Evolutionary conservation across 2,888 invertebrate genomes (phyloP).

Genomic region (Amphipyra berbera): DNA sequence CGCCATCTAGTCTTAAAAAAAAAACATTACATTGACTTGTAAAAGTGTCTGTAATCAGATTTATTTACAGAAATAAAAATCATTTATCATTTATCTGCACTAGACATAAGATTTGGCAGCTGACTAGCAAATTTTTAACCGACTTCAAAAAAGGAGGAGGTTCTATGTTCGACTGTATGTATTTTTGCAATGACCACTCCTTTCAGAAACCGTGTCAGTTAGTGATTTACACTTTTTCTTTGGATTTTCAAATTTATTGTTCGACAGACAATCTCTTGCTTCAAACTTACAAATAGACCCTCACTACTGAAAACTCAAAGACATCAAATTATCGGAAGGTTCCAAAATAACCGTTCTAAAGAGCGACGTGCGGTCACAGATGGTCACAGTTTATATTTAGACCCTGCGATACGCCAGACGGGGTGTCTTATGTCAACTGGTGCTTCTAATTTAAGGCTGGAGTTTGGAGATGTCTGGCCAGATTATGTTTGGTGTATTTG

Average conservation of each 20-base stretch:
- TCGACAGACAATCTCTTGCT: conserved; percentile 9
- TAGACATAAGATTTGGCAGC: too few species aligned
- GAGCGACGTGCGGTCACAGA: conserved; percentile 13
- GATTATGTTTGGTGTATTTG: neutral
- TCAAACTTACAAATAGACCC: conserved; percentile 25
- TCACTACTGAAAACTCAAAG: conserved; percentile 28
- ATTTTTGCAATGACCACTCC: too few species aligned
- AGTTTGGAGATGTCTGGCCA: neutral
- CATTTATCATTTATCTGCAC: too few species aligned
- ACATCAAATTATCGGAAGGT: conserved; percentile 48
- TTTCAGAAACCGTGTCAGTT: too few species aligned
- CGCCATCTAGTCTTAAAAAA: too few species aligned
- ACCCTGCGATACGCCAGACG: conserved; percentile 22
- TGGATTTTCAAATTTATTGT: neutral
- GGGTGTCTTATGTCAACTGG: conserved; percentile 21
- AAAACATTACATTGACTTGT: too few species aligned
- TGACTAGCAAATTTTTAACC: too few species aligned
- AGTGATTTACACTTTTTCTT: too few species aligned
- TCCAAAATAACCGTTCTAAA: conserved; percentile 35
- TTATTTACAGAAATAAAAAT: too few species aligned
- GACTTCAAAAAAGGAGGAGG: too few species aligned
- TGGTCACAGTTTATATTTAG: conserved; percentile 43
- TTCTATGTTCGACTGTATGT: too few species aligned
- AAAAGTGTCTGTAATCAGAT: too few species aligned
- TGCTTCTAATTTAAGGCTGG: conserved; percentile 25